phyloP scores from a whole-genome alignment of 2,888 invertebrate genomes.

The Cryptophagus acutangulus region DNA sequence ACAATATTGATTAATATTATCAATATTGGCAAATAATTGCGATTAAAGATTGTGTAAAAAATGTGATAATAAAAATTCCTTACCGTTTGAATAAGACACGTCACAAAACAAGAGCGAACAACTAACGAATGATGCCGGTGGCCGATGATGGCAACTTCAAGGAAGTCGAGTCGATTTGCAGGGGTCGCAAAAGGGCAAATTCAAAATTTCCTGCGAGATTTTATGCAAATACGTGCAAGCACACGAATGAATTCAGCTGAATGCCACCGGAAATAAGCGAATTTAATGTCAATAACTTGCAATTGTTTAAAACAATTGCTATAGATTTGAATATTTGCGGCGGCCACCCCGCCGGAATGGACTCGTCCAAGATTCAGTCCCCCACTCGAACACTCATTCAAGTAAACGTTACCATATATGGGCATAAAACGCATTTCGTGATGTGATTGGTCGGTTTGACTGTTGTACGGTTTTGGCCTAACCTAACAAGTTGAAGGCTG shows the following conservation, averaged over 20 bases:
- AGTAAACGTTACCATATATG: constrained; percentile 74
- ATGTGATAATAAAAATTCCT: too few species aligned
- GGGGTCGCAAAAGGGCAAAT: constrained; percentile 34
- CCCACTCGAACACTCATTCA: constrained; percentile 53
- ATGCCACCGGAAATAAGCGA: too few species aligned
- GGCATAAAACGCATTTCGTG: constrained; percentile 58
- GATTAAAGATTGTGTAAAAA: too few species aligned
- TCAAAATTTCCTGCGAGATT: constrained; percentile 30
- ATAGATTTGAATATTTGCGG: constrained; percentile 1
- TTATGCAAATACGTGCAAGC: constrained; percentile 12
- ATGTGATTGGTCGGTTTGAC: constrained; percentile 10
- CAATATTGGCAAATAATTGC: too few species aligned
- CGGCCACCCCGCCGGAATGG: constrained; percentile 42
- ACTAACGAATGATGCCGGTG: constrained; percentile 45
- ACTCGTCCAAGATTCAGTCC: constrained; percentile 46
- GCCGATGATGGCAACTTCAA: constrained; percentile 39
- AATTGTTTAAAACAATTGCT: too few species aligned
- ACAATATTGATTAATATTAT: too few species aligned
- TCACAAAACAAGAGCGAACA: constrained; percentile 44
- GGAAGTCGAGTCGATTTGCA: constrained; percentile 36
- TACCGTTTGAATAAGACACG: constrained; percentile 43
- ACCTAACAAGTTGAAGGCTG: constrained; percentile 40
- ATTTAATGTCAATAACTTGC: neutral
- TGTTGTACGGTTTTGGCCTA: constrained; percentile 38
- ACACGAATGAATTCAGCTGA: too few species aligned